A percentile compares a stretch with the other conserved stretches of the same genome.
Evolutionary conservation across 2,113 vertebrate species (phyloP).

Genomic region (Rhabdomys dilectus): DNA sequence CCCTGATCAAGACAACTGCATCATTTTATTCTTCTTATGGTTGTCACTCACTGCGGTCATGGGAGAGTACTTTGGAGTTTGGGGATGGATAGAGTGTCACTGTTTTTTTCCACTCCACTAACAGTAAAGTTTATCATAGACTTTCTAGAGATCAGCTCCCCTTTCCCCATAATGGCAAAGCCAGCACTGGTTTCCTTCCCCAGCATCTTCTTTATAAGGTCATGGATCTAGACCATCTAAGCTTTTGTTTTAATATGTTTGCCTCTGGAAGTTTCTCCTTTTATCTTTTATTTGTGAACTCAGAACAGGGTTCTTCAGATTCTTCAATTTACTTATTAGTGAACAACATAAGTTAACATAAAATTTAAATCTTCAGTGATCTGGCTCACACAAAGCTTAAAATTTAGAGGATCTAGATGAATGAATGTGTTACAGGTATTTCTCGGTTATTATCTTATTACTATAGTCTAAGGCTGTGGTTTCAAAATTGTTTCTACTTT

Average conservation of each 20-base stretch:
- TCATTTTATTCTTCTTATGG: background rate
- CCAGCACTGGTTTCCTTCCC: background rate
- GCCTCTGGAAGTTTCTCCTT: background rate
- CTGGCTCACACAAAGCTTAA: background rate
- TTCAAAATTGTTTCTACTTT: background rate
- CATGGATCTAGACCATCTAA: background rate
- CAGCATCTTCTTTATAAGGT: background rate
- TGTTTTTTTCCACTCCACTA: background rate
- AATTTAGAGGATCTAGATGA: background rate
- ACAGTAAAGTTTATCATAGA: background rate
- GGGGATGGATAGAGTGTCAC: background rate
- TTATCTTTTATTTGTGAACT: background rate
- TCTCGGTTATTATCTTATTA: background rate
- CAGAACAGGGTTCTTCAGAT: background rate
- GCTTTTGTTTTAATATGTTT: background rate
- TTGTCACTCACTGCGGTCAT: background rate
- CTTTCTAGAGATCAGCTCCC: background rate
- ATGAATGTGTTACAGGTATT: background rate
- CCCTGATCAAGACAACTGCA: background rate
- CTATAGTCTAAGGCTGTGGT: background rate
- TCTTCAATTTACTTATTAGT: background rate
- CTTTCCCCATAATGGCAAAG: background rate
- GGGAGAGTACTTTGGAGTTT: background rate
- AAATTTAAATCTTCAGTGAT: constrained; percentile 2
- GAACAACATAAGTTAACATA: background rate